Percentiles rank a stretch among this genome's conserved stretches.
phyloP scores from a whole-genome alignment of 2,113 vertebrate species.

The Cottus gobio region DNA sequence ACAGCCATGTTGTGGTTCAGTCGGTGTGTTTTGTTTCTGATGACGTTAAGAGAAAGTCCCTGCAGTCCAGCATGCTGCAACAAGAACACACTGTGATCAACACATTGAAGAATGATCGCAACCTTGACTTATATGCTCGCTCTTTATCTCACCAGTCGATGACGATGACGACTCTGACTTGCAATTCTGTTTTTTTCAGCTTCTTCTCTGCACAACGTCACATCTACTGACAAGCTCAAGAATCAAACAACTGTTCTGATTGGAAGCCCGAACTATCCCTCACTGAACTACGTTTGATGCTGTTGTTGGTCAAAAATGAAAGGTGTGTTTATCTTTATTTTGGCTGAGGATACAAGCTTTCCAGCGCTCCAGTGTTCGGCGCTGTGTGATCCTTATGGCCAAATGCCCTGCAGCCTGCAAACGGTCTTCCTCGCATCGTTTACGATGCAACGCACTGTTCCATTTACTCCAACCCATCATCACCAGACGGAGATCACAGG shows the following conservation, averaged over 20 bases:
- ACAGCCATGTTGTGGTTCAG: slow-evolving; percentile 84
- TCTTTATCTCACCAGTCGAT: slow-evolving; percentile 85
- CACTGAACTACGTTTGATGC: not conserved
- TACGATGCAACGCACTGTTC: slow-evolving; percentile 73
- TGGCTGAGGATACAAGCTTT: slow-evolving; percentile 88
- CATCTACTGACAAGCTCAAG: slow-evolving; percentile 83
- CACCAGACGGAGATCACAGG: slow-evolving; percentile 38
- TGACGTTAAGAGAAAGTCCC: slow-evolving; percentile 80
- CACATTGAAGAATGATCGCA: not conserved
- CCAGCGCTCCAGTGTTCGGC: slow-evolving; percentile 82
- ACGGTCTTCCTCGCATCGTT: slow-evolving; percentile 55
- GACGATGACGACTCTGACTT: slow-evolving; percentile 68
- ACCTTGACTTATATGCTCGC: slow-evolving; percentile 1
- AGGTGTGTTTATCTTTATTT: not conserved
- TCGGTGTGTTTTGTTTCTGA: slow-evolving; percentile 63
- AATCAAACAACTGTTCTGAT: slow-evolving; percentile 36
- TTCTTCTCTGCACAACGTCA: slow-evolving; percentile 76
- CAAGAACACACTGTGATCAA: slow-evolving; percentile 14
- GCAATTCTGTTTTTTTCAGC: slow-evolving; percentile 69
- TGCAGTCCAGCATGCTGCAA: slow-evolving; percentile 82
- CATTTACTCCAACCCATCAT: slow-evolving; percentile 81
- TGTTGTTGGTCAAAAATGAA: not conserved
- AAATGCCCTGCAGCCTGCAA: slow-evolving; percentile 63
- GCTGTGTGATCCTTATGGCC: slow-evolving; percentile 68
- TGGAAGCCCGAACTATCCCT: not conserved